Evolutionary conservation across 2,113 vertebrate genomes (phyloP).

Genomic region (Apodemus sylvaticus): DNA sequence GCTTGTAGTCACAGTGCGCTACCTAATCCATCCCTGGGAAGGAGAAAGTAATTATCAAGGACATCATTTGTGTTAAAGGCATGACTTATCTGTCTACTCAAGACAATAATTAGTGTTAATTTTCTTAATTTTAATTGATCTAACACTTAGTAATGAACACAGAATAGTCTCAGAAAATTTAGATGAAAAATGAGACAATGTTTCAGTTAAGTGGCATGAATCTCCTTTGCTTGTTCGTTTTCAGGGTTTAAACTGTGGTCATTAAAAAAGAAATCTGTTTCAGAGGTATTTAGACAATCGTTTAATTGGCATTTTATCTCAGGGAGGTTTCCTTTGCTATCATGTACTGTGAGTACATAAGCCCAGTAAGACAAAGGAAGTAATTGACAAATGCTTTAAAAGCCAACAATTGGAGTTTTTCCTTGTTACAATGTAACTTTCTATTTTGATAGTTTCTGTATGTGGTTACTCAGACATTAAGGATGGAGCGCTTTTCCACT

Average conservation of each 20-base stretch:
- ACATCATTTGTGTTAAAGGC: neutral
- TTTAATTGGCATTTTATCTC: conserved; percentile 20
- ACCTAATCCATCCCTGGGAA: neutral
- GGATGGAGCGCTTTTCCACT: neutral
- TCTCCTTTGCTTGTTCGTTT: neutral
- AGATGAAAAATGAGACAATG: neutral
- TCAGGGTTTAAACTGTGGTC: neutral
- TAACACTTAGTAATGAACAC: conserved; percentile 1
- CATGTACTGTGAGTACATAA: neutral
- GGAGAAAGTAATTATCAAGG: neutral
- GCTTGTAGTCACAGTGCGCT: neutral
- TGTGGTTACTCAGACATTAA: neutral
- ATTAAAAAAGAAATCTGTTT: neutral
- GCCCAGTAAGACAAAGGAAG: neutral
- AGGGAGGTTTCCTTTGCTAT: conserved; percentile 16
- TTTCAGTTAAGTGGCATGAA: neutral
- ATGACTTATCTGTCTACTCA: neutral
- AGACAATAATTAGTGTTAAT: neutral
- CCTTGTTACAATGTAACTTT: neutral
- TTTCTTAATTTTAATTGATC: neutral
- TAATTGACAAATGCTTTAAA: neutral
- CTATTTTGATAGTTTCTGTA: neutral
- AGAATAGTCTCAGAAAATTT: conserved; percentile 8
- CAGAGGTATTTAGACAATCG: neutral
- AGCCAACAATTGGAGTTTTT: neutral